Conservation (phyloP, 2,113 vertebrate species). For the Chunga burmeisteri region DNA sequence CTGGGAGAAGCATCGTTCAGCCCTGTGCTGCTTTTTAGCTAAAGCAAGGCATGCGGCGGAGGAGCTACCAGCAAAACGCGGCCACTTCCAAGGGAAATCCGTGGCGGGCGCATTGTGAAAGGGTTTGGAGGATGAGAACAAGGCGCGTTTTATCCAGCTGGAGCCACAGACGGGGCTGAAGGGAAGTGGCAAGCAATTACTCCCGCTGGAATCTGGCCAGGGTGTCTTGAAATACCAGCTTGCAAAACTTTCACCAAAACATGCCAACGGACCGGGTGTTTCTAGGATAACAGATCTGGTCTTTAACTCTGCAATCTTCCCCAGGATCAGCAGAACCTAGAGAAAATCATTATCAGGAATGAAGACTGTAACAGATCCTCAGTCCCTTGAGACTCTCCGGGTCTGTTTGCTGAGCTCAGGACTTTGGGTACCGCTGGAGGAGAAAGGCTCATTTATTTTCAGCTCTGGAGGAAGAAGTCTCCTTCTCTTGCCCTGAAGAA, state of each 20-base stretch:
- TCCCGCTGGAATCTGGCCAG: slow-evolving; percentile 10
- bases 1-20: neutral
- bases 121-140: neutral
- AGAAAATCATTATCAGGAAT: neutral
- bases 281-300: slow-evolving; percentile 45
- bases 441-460: neutral
- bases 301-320: neutral
- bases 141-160: neutral
- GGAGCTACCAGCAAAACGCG: neutral
- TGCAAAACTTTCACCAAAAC: slow-evolving; percentile 63
- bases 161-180: neutral
- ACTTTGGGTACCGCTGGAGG: neutral
- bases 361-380: neutral
- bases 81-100: fast-evolving
- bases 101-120: fast-evolving
- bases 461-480: neutral
- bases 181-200: slow-evolving; percentile 1
- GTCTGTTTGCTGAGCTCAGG: neutral
- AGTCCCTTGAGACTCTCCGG: fast-evolving
- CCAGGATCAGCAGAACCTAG: neutral
- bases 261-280: slow-evolving; percentile 29
- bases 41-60: fast-evolving
- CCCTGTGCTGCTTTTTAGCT: fast-evolving
- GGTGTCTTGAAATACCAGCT: slow-evolving; percentile 45
- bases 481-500: neutral